A percentile compares a stretch with the other conserved stretches of the same genome.
Conservation (phyloP, 2,113 vertebrate genomes). For the Thalassarche chlororhynchos region DNA sequence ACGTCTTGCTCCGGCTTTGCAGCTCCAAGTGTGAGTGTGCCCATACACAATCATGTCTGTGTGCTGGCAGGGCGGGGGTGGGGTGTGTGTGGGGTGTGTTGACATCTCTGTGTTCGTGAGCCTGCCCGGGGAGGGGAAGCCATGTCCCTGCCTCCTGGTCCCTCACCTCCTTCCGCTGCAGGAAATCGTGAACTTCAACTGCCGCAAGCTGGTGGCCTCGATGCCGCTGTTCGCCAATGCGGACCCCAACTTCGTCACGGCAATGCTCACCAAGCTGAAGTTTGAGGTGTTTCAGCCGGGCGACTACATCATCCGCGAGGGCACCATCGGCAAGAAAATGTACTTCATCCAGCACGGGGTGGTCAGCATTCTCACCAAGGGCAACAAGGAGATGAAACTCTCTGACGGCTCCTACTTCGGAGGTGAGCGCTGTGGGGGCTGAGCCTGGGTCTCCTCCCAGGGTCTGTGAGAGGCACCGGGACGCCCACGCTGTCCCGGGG, state of each 20-base stretch:
- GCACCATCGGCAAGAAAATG: constrained; percentile 98
- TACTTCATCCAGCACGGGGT: constrained; percentile 98
- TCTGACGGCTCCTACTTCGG: constrained; percentile 96
- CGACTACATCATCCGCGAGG: constrained; percentile 94
- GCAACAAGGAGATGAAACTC: constrained; percentile 95
- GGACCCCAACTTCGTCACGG: constrained; percentile 96
- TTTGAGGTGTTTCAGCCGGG: constrained; percentile 97
- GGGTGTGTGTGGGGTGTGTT: not conserved
- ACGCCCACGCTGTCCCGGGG: fast-evolving
- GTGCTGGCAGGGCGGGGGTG: not conserved
- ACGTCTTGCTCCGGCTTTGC: not conserved
- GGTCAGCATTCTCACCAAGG: constrained; percentile 91
- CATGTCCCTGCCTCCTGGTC: fast-evolving
- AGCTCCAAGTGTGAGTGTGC: fast-evolving
- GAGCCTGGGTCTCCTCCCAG: fast-evolving
- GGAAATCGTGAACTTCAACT: constrained; percentile 99
- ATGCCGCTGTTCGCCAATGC: constrained; percentile 98
- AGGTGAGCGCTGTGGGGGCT: constrained; percentile 68
- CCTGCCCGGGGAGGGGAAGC: too few species aligned
- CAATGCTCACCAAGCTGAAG: constrained; percentile 96
- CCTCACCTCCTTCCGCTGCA: constrained; percentile 11
- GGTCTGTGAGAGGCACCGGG: not conserved
- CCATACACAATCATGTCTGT: not conserved
- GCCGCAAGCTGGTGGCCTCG: constrained; percentile 95
- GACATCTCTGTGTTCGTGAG: too few species aligned